phyloP scores from a whole-genome alignment of 92 coral and sea anemone genomes.

The Scolanthus callimorphus region DNA sequence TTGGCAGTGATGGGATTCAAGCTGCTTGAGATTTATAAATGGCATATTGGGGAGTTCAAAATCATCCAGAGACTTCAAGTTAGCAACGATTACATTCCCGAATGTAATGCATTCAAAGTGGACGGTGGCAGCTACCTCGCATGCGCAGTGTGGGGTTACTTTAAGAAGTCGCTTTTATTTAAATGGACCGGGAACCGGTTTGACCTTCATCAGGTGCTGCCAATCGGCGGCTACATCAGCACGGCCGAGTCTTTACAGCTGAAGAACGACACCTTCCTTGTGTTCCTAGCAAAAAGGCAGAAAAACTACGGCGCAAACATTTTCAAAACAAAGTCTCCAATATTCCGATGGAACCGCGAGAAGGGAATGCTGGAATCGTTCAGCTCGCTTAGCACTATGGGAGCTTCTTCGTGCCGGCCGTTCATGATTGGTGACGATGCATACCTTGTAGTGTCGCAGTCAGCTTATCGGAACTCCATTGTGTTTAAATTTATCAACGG shows the following conservation, averaged over 20 bases:
- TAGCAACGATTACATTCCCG: constrained; percentile 16
- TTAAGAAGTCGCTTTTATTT: constrained; percentile 22
- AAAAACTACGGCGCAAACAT: constrained; percentile 8
- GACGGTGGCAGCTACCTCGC: constrained; percentile 16
- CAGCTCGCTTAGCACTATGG: constrained; percentile 1
- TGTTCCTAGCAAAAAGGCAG: constrained; percentile 24
- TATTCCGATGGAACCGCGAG: constrained; percentile 8
- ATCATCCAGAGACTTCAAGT: constrained; percentile 9
- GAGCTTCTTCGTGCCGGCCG: constrained; percentile 24
- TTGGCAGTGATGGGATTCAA: constrained; percentile 12
- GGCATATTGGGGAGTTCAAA: constrained; percentile 3
- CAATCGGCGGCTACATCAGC: constrained; percentile 10
- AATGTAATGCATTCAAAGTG: constrained; percentile 14
- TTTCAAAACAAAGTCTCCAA: constrained; percentile 5
- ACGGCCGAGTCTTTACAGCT: constrained; percentile 12
- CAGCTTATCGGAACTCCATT: constrained; percentile 9
- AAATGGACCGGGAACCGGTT: constrained; percentile 22
- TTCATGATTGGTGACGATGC: constrained; percentile 22
- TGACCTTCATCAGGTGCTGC: constrained; percentile 14
- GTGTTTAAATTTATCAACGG: constrained; percentile 12
- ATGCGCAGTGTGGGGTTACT: constrained; percentile 41
- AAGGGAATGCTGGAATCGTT: background rate
- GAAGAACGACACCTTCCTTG: background rate
- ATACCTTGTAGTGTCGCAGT: constrained; percentile 22
- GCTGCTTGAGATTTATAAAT: background rate